Percentiles rank a stretch among this genome's conserved stretches.
These are phyloP conservation scores for Lampropteryx suffumata DNA, from an alignment of 2,888 invertebrate species.

Conservation along the genomic window DNA sequence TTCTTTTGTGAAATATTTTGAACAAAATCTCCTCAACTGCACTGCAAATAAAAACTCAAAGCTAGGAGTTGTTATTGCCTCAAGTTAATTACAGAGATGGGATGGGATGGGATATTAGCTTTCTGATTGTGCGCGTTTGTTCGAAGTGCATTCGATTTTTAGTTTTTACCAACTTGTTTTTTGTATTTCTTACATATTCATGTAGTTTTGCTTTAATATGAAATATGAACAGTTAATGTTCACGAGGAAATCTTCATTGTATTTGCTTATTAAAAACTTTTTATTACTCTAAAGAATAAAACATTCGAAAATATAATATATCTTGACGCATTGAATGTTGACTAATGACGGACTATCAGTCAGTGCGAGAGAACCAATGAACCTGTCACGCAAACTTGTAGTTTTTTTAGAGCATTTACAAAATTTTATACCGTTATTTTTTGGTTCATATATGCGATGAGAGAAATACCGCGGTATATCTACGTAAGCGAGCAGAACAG, in stretches of 20 bases:
- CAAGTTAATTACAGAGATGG: slow-evolving; percentile 11
- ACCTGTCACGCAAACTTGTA: slow-evolving; percentile 5
- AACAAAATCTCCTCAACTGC: too few relatives aligned
- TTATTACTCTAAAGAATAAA: too few relatives aligned
- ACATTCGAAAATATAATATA: slow-evolving; percentile 12
- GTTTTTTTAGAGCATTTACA: slow-evolving; percentile 24
- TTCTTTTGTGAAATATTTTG: too few relatives aligned
- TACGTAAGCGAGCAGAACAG: slow-evolving; percentile 19
- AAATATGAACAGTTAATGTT: too few relatives aligned
- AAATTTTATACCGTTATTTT: slow-evolving; percentile 16
- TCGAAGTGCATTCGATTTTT: too few relatives aligned
- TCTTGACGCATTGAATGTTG: not conserved
- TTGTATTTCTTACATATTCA: too few relatives aligned
- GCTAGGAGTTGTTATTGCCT: slow-evolving; percentile 4
- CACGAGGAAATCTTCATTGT: too few relatives aligned
- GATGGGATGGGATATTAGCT: slow-evolving; percentile 15
- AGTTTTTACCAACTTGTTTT: too few relatives aligned
- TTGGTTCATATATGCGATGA: slow-evolving; percentile 22
- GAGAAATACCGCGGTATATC: slow-evolving; percentile 22
- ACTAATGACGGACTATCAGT: not conserved
- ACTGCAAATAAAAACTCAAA: too few relatives aligned
- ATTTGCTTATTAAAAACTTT: too few relatives aligned
- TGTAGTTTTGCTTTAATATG: too few relatives aligned
- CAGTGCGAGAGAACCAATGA: not conserved
- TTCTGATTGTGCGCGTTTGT: slow-evolving; percentile 13